A percentile compares a stretch with the other conserved stretches of the same genome.
These are phyloP conservation scores for Sebastes vulpes DNA, from an alignment of 2,797 vertebrate genomes.

Conservation along the genomic window DNA sequence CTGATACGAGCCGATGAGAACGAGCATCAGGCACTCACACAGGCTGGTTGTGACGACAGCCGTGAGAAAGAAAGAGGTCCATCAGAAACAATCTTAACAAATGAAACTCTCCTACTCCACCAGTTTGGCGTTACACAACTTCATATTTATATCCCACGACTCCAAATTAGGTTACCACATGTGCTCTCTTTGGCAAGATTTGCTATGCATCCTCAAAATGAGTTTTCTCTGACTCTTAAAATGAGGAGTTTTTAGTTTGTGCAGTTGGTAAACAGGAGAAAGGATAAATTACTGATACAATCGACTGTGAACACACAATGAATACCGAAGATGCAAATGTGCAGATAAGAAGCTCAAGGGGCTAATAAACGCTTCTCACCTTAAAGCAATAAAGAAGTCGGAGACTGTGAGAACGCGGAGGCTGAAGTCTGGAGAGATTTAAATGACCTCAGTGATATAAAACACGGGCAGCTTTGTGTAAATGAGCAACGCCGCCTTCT, in stretches of 20 bases:
- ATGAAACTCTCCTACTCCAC: not conserved
- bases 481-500: slow-evolving; percentile 29
- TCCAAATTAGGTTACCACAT: not conserved
- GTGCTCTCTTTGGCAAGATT: not conserved
- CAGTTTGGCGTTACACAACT: not conserved
- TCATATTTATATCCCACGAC: not conserved
- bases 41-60: not conserved
- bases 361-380: slow-evolving; percentile 37
- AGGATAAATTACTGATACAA: slow-evolving; percentile 8
- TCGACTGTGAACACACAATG: slow-evolving; percentile 6
- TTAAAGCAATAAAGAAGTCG: slow-evolving; percentile 13
- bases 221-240: not conserved
- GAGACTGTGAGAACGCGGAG: slow-evolving; percentile 8
- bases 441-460: slow-evolving; percentile 31
- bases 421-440: slow-evolving; percentile 10
- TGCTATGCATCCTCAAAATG: not conserved
- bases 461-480: slow-evolving; percentile 25
- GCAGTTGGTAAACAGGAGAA: not conserved
- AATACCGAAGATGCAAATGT: slow-evolving; percentile 30
- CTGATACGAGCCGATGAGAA: no score
- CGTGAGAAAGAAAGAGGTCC: not conserved
- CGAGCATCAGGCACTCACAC: no score
- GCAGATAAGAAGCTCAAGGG: slow-evolving; percentile 7
- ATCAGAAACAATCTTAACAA: not conserved
- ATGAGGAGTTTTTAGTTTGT: not conserved